These are phyloP conservation scores for Brachionus paranguensis DNA, from an alignment of 1,140 invertebrate genomes.

Conservation along the genomic window DNA sequence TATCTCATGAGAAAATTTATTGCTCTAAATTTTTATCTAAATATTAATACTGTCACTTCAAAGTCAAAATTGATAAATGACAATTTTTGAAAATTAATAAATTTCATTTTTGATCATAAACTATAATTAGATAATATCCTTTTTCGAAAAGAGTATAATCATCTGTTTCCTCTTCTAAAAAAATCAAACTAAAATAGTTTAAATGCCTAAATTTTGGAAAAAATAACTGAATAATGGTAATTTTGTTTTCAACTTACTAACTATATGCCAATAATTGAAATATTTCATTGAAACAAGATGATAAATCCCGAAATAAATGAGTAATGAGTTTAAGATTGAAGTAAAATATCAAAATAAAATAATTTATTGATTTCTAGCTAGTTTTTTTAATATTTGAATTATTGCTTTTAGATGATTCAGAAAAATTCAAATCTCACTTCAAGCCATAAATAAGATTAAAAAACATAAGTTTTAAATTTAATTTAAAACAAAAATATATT, in stretches of 20 bases:
- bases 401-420: background rate
- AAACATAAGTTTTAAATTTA: background rate
- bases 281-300: background rate
- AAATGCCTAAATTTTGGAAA: background rate
- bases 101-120: background rate
- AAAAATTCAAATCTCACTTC: background rate
- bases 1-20: background rate
- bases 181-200: background rate
- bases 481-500: background rate
- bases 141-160: background rate
- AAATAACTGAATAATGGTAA: background rate
- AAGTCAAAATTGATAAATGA: background rate
- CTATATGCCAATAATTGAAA: background rate
- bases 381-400: background rate
- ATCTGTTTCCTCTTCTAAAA: background rate
- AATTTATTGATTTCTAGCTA: background rate
- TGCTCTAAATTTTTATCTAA: background rate
- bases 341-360: constrained; percentile 3
- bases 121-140: background rate
- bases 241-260: background rate
- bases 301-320: background rate
- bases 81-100: background rate
- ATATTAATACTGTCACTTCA: background rate
- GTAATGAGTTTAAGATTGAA: background rate
- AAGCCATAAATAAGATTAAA: background rate